Evolutionary conservation across 2,113 vertebrate genomes (phyloP).

Genomic region (Notechis scutatus): DNA sequence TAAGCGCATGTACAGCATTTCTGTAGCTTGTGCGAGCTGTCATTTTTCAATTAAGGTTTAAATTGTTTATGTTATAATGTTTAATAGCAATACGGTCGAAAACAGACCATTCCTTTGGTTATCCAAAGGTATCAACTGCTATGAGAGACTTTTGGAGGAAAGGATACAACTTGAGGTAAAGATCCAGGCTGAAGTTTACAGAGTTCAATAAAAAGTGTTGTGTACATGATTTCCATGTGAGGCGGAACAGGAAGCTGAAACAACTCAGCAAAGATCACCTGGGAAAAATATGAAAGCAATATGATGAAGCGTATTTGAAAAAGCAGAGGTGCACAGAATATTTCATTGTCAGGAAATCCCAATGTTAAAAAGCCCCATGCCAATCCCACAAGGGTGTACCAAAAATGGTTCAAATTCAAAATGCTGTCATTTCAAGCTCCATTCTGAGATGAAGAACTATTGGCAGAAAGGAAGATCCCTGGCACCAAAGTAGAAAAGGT

Average conservation of each 20-base stretch:
- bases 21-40: constrained; percentile 94
- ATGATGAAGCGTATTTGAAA: neutral
- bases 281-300: neutral
- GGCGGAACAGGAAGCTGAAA: constrained; percentile 89
- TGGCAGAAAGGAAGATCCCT: neutral
- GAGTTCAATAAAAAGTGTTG: constrained; percentile 93
- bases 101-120: neutral
- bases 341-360: neutral
- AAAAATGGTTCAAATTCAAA: neutral
- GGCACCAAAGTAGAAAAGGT: neutral
- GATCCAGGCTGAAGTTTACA: constrained; percentile 98
- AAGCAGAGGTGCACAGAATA: neutral
- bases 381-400: neutral
- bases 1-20: constrained; percentile 96
- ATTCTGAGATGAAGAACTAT: neutral
- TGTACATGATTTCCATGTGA: constrained; percentile 95
- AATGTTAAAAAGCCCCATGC: neutral
- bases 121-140: neutral
- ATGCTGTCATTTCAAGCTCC: neutral
- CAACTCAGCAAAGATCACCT: constrained; percentile 96
- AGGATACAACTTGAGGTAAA: constrained; percentile 98
- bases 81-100: neutral
- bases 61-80: neutral
- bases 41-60: constrained; percentile 71
- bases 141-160: constrained; percentile 27